Percentiles rank a stretch among this genome's conserved stretches.
Evolutionary conservation across 2,797 vertebrate genomes (phyloP).

Genomic region (Rhynchonycteris naso): DNA sequence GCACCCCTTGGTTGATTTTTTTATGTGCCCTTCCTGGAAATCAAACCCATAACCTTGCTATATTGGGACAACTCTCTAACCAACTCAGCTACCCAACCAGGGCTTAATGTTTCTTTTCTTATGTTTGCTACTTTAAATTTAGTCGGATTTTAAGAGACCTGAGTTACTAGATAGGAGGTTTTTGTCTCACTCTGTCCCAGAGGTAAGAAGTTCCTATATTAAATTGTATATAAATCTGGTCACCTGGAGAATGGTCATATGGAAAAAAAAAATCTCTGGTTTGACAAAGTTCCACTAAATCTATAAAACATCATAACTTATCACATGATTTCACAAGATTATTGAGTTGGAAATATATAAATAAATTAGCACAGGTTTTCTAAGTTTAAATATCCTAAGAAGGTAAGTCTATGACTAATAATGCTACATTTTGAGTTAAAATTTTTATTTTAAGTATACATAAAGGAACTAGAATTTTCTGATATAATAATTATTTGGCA

Average conservation of each 20-base stretch:
- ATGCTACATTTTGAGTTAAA: background rate
- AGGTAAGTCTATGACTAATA: background rate
- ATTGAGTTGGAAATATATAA: background rate
- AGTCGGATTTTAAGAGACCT: background rate
- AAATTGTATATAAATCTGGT: background rate
- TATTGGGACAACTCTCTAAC: too few relatives aligned
- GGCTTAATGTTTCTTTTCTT: background rate
- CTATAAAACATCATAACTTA: background rate
- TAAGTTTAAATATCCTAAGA: background rate
- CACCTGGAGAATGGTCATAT: background rate
- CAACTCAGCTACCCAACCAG: too few relatives aligned
- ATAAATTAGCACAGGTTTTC: conserved; percentile 17
- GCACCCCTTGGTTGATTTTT: too few relatives aligned
- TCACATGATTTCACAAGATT: background rate
- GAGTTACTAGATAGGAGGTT: background rate
- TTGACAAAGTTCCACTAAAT: background rate
- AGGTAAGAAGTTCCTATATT: background rate
- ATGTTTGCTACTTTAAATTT: background rate
- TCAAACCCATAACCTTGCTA: too few relatives aligned
- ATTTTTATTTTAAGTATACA: background rate
- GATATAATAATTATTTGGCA: too few relatives aligned
- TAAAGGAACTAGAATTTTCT: too few relatives aligned
- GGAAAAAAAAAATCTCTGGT: background rate
- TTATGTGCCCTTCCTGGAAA: too few relatives aligned
- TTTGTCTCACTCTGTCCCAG: background rate